Base-by-base conservation (phyloP, 2,797 vertebrate genomes). In the Leptatherina wallacei region DNA sequence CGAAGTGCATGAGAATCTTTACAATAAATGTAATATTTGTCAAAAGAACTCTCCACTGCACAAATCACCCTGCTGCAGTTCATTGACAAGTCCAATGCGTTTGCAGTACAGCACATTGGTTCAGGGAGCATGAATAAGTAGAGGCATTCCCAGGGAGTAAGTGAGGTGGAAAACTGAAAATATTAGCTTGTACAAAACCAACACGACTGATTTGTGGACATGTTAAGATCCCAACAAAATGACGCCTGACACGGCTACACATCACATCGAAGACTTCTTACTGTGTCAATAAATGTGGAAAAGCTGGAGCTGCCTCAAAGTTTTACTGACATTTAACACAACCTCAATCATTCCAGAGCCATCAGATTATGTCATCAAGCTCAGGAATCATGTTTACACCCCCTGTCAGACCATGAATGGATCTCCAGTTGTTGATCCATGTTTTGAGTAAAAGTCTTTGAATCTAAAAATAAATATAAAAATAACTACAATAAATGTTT, bases 251-350 rank as follows among this genome's bases (percentile, higher is more conserved):
- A 10, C 20, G 6, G 44, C 44, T 49, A 18, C 20, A 22, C 20
- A 8, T 49, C 18, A 22, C 20, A 49, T 1, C 18, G 40, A 42
- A 9, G 2, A 49, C 35, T 40, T 38, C 7, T 20, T 10, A 70
- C 49, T 32, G 13, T 56, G 47, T n/a, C 0, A 14, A 20, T 59
- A n/a, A 58, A 36, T 61, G 27, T 68, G 30, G 33, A 36, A 51
- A 65, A 47, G 47, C 7, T 20, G 8, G 35, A 47, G 47, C 10
- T 20, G 8, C 54, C 32, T 9, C 33, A 44, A 62, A 6, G 27
- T 35, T 49, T 62, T 32, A 55, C 18, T 22, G 52, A 70, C 49
- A 33, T 54, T 62, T 42, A 33, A 38, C 36, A n/a, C n/a, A 47
- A 36, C 27, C 13, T 47, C 29, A 61, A 20, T 55, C 2, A 27